Base-by-base conservation (phyloP, 2,797 vertebrate species). In the Myotis daubentonii region DNA sequence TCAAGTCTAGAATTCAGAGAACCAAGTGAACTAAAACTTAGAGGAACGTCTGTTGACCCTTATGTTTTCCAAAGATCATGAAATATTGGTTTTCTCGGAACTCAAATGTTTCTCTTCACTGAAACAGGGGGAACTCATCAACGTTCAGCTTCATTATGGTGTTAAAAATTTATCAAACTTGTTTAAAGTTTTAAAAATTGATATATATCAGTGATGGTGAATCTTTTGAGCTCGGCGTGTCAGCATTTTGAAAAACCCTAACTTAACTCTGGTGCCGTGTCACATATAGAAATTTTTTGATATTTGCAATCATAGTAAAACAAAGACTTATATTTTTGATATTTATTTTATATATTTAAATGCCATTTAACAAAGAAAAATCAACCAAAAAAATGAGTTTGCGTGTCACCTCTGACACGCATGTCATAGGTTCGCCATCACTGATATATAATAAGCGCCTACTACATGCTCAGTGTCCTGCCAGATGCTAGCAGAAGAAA, bases 21-120 rank as follows among this genome's bases (percentile, higher is more conserved):
- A 81, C 8, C 76, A 68, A 60, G 55, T 41, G 20, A 68, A 19
- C 53, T 84, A 93, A 93, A 94, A 75, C 22, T 55, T 89, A 71
- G 60, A 53, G 28, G 75, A 65, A 49, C 9, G 86, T 76, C 44
- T 80, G 8, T 76, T 89, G 33, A 7, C 6, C 41, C 12, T 53
- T 53, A 86, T 16, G 70, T 75, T 94, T 94, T 65, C 44, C 65
- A 55, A 93, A 91, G 30, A 15, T 93, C 20, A 65, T 44, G 81
- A 88, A 74, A 68, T 19, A 84, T 16, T 76, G 5, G 4, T 75
- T 66, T 36, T 71, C 49, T 82, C 44, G 60, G 51, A 95, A 94
- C 8, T 20, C 23, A 38, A 75, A 74, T 25, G 93, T 33, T 85
- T 81, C 41, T 75, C 49, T 85, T 68, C 62, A 36, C 2, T 30